These are phyloP conservation scores for Huso huso DNA, from an alignment of 2,797 vertebrate species.

Conservation along the genomic window DNA sequence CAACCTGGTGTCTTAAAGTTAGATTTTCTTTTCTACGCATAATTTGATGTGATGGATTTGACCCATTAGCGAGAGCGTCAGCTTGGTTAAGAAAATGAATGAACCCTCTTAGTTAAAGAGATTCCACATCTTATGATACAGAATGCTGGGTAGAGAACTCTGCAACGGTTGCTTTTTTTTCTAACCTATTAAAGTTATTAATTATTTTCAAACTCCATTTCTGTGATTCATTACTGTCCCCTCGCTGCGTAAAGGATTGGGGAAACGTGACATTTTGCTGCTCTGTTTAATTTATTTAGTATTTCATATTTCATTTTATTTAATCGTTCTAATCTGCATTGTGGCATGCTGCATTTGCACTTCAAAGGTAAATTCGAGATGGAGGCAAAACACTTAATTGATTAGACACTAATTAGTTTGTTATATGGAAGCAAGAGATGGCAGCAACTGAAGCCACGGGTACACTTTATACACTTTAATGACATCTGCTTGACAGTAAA, in stretches of 20 bases:
- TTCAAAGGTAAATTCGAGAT: constrained; percentile 11
- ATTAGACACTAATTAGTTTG: constrained; percentile 25
- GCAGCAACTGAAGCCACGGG: neutral
- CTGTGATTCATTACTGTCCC: neutral
- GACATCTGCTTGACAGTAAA: too few species aligned
- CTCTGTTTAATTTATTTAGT: constrained; percentile 12
- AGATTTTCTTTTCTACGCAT: neutral
- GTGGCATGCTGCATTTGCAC: constrained; percentile 20
- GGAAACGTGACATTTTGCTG: neutral
- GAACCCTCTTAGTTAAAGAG: neutral
- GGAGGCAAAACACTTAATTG: constrained; percentile 25
- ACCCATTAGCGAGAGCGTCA: neutral
- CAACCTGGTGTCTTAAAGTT: too few species aligned
- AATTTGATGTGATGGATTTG: neutral
- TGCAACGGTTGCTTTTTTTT: neutral
- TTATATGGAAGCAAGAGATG: constrained; percentile 14
- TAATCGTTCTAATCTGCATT: constrained; percentile 21
- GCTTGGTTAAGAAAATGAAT: neutral
- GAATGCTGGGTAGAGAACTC: neutral
- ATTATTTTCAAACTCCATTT: neutral
- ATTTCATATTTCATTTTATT: constrained; percentile 19
- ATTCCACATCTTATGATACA: neutral
- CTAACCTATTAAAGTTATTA: neutral
- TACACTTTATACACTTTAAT: neutral
- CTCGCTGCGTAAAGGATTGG: neutral